Evolutionary conservation across 2,888 invertebrate genomes (phyloP).

Genomic region (Epicampocera succincta): DNA sequence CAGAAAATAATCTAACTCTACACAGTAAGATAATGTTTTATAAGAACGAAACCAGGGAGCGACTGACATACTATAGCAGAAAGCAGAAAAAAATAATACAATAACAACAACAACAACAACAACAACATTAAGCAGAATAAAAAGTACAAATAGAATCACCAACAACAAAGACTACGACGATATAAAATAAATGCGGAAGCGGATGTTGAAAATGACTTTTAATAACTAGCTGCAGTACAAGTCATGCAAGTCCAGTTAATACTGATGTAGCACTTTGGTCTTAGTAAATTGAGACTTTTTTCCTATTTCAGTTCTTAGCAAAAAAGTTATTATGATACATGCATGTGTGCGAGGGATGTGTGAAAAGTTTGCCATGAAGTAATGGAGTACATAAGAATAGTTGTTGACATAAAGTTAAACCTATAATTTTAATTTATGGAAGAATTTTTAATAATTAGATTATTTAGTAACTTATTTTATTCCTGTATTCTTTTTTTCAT

Average conservation of each 20-base stretch:
- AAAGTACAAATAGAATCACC: slow-evolving; percentile 27
- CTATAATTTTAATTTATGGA: too few species aligned
- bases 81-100: slow-evolving; percentile 4
- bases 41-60: slow-evolving; percentile 33
- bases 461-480: too few species aligned
- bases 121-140: slow-evolving; percentile 40
- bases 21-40: slow-evolving; percentile 1
- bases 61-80: slow-evolving; percentile 29
- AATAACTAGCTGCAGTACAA: slow-evolving; percentile 79
- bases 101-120: slow-evolving; percentile 12
- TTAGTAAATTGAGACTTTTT: slow-evolving; percentile 54
- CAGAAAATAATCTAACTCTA: slow-evolving; percentile 54
- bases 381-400: not conserved
- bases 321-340: slow-evolving; percentile 14
- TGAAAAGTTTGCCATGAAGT: not conserved
- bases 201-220: slow-evolving; percentile 77
- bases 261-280: slow-evolving; percentile 44
- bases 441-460: too few species aligned
- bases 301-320: slow-evolving; percentile 34
- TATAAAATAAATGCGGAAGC: slow-evolving; percentile 78
- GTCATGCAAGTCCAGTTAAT: slow-evolving; percentile 75
- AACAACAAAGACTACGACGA: slow-evolving; percentile 53
- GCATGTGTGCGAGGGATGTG: not conserved
- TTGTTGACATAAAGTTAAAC: too few species aligned
- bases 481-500: too few species aligned